Conservation (phyloP, 1,140 invertebrate species). For the Bathynomus jamesi region DNA sequence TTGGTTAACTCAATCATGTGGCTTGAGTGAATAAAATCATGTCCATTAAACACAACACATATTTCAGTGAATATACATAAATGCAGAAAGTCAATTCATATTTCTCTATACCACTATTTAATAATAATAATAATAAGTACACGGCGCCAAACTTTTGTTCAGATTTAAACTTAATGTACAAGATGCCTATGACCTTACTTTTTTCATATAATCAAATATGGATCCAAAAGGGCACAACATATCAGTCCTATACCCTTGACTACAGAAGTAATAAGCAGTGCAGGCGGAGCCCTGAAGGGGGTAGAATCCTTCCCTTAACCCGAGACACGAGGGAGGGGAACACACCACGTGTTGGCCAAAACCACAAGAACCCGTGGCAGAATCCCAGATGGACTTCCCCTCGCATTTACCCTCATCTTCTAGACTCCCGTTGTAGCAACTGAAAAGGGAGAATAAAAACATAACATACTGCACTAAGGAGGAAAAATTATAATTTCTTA, state of each 20-base stretch:
- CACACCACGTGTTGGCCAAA: constrained; percentile 18
- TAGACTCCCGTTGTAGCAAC: constrained; percentile 21
- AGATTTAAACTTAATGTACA: neutral
- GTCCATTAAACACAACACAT: neutral
- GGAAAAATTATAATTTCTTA: too few species aligned
- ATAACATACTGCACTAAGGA: too few species aligned
- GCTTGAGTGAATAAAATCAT: neutral
- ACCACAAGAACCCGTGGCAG: constrained; percentile 28
- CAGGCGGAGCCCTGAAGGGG: constrained; percentile 28
- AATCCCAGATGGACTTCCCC: constrained; percentile 23
- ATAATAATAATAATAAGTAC: neutral
- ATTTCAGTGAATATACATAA: neutral
- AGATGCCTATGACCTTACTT: constrained; percentile 13
- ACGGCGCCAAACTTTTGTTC: neutral
- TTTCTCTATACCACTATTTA: neutral
- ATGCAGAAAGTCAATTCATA: neutral
- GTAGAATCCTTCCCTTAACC: constrained; percentile 28
- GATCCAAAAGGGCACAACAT: constrained; percentile 27
- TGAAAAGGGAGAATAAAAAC: constrained; percentile 3
- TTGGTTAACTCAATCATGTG: neutral
- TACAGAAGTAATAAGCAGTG: constrained; percentile 32
- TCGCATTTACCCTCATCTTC: constrained; percentile 19
- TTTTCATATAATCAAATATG: constrained; percentile 31
- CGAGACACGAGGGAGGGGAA: constrained; percentile 30
- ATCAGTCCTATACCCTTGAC: constrained; percentile 26